Evolutionary conservation across 2,888 invertebrate species (phyloP), one percentile per base, ranked within the genome.

Genomic region (Zaprionus lineosus): DNA sequence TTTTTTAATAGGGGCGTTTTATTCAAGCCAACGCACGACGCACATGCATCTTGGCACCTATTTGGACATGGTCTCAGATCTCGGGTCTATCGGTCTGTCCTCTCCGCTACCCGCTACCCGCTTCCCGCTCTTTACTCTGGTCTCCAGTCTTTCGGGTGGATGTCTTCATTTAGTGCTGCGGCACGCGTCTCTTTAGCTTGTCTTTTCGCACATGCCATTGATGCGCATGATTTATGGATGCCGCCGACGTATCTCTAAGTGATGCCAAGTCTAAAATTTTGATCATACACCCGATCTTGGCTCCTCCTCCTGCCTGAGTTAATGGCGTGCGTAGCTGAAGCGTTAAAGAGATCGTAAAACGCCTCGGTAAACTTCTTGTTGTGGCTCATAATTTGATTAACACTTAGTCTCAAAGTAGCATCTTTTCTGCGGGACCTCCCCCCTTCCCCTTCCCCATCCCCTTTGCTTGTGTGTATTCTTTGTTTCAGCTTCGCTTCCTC

Each of bases 261-360:
- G 59, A 26, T 33, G 37, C 11, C 37, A 19, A 43, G 39, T 72
- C 46, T 57, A 69, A 64, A 74, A 70, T 57, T 65, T 29, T 43
- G 70, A 78, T 82, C 63, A 67, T 15, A 28, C 18, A n/a, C 34
- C 7, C 14, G 46, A 8, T 18, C 34, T 8, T n/a, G 6, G 8
- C 16, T 24, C 24, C 12, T 44, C 36, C 40, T 21, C 16, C 2
- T n/a, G 18, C 6, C 57, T 24, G 48, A 33, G 9, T 39, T 60
- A 68, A 73, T 86, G 69, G 78, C 87, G 82, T 86, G 86, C 87
- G 86, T 82, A 86, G 72, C 82, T 86, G 77, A 70, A 77, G 87
- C 84, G 82, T 87, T 82, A 75, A 79, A 84, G 73, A 74, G 74
- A 66, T 79, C 66, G 37, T 79, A 75, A 75, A 79, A 79, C 57